Evolutionary conservation across 2,888 invertebrate genomes (phyloP), one percentile per base, ranked within the genome.

Genomic region (Syrphus vitripennis): DNA sequence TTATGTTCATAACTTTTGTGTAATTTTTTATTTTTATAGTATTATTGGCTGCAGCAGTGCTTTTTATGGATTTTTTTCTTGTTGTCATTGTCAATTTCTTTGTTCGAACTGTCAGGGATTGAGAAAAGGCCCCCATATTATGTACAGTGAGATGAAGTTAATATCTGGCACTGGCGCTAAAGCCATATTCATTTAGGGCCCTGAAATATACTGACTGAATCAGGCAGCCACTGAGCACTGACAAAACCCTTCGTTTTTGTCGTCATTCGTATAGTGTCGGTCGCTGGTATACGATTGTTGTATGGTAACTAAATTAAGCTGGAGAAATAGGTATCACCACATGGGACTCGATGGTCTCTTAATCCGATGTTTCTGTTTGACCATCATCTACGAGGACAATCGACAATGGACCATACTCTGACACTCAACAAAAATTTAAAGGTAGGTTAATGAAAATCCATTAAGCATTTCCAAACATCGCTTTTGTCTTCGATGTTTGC

Each of bases 31-130:
- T 82, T 77, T 84, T 86, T 82, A 86, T 86, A 77, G 74, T 82
- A 48, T 77, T 86, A 86, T 86, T 82, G 81, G 86, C 50, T 74
- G 86, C 37, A 59, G 21, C 59, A n/a, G n/a, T n/a, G 37, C 5
- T 76, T 84, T 81, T 82, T 82, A 86, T 78, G 74, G 74, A 61
- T 76, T 75, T 71, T 74, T 42, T 42, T 42, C 19, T 89, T 88
- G 89, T 88, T 37, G 57, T 74, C 71, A 69, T 72, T 77, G 82
- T 78, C 81, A 82, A 88, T 79, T 84, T 83, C 88, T 90, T 83
- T 86, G 74, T 83, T 88, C 83, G 81, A 87, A 80, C 84, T 83
- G 83, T 81, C 88, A 88, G 88, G 89, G 89, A 89, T 88, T 76
- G 83, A 81, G 83, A 88, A 79, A 84, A 80, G 87, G 88, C 88